Conservation (phyloP, 1,140 invertebrate species). For the Drosophila burlai region DNA sequence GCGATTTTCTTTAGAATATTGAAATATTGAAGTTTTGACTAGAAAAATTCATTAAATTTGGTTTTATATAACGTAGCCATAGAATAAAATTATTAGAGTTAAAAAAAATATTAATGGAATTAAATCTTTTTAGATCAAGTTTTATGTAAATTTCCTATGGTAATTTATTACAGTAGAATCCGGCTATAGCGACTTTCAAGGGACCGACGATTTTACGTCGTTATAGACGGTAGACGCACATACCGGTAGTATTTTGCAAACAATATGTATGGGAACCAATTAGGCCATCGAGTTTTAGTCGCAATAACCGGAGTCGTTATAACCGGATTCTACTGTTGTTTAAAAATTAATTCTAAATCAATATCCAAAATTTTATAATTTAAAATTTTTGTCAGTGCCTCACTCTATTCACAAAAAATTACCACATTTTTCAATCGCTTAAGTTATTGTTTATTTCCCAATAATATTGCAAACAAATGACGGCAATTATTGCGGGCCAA, state of each 20-base stretch:
- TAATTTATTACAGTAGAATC: too few species aligned
- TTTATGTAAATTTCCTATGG: background rate
- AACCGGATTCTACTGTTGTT: too few species aligned
- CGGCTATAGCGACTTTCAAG: too few species aligned
- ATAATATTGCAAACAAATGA: slow-evolving; percentile 36
- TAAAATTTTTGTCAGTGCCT: background rate
- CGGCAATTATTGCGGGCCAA: slow-evolving; percentile 21
- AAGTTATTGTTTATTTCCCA: slow-evolving; percentile 1
- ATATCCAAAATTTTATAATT: too few species aligned
- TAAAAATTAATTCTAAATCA: background rate
- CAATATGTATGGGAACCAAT: too few species aligned
- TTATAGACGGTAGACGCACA: too few species aligned
- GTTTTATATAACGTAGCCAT: background rate
- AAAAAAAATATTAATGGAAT: too few species aligned
- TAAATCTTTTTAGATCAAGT: background rate
- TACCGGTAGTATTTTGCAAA: too few species aligned
- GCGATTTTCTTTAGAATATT: background rate
- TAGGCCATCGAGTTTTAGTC: too few species aligned
- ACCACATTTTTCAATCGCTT: slow-evolving; percentile 4
- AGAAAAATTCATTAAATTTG: background rate
- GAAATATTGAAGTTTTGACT: background rate
- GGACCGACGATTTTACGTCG: too few species aligned
- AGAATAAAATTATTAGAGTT: too few species aligned
- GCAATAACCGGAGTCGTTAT: too few species aligned
- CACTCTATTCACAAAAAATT: background rate